Evolutionary conservation across 2,888 invertebrate species (phyloP).

Genomic region (Crioceris asparagi): DNA sequence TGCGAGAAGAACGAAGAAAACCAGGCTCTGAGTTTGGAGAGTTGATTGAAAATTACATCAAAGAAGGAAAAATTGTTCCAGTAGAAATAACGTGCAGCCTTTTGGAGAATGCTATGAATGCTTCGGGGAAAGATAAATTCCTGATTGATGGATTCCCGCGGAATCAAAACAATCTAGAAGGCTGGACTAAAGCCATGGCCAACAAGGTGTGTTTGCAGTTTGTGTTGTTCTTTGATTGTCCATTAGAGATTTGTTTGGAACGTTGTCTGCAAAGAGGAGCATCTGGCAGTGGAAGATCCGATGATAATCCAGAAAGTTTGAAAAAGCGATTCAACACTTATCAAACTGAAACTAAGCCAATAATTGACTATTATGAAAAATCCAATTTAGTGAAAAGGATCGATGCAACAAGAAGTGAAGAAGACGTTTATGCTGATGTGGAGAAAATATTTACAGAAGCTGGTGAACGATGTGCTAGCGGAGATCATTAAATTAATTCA

Average conservation of each 20-base stretch:
- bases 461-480: no score
- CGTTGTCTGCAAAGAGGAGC: conserved; percentile 82
- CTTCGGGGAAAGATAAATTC: conserved; percentile 61
- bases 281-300: conserved; percentile 81
- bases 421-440: conserved; percentile 47
- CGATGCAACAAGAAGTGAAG: conserved; percentile 56
- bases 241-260: conserved; percentile 58
- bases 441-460: conserved; percentile 27
- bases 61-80: conserved; percentile 64
- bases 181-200: conserved; percentile 80
- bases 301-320: conserved; percentile 86
- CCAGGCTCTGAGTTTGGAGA: conserved; percentile 81
- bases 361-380: conserved; percentile 70
- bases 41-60: conserved; percentile 85
- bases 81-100: conserved; percentile 96
- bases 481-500: no score
- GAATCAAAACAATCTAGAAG: conserved; percentile 91
- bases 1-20: conserved; percentile 81
- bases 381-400: conserved; percentile 62
- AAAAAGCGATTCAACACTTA: conserved; percentile 82
- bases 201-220: conserved; percentile 75
- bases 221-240: conserved; percentile 88
- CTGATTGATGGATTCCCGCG: conserved; percentile 98
- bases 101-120: conserved; percentile 72
- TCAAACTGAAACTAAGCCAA: conserved; percentile 76